Conservation (phyloP, 30 jellyfish, hydroid and myxozoan species). For the Aurelia sp. region DNA sequence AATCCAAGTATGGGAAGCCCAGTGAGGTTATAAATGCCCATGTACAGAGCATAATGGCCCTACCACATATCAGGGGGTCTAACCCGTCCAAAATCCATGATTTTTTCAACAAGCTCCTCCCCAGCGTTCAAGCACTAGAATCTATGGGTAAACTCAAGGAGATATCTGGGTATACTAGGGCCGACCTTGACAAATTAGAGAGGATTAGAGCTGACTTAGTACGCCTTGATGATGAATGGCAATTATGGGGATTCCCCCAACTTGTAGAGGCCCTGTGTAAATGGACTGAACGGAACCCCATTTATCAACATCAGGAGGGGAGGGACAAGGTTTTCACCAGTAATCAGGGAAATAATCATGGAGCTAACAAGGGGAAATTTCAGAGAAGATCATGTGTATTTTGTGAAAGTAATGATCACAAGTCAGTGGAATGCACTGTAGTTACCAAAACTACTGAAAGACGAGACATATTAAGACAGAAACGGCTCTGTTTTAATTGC, state of each 20-base stretch:
- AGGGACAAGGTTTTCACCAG: constrained; percentile 24
- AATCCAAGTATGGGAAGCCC: constrained; percentile 50
- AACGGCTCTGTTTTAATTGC: constrained; percentile 76
- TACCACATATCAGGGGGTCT: constrained; percentile 47
- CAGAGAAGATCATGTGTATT: constrained; percentile 30
- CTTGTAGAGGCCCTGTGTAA: constrained; percentile 52
- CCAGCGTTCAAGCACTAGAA: constrained; percentile 70
- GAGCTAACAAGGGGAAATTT: background rate
- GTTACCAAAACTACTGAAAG: constrained; percentile 31
- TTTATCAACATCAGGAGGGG: constrained; percentile 7
- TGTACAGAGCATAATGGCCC: constrained; percentile 25
- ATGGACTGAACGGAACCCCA: constrained; percentile 74
- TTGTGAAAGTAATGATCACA: constrained; percentile 33
- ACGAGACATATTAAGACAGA: constrained; percentile 44
- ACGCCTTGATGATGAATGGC: constrained; percentile 56
- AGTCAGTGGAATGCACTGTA: constrained; percentile 14
- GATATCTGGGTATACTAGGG: constrained; percentile 46
- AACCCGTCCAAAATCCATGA: constrained; percentile 39
- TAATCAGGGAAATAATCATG: background rate
- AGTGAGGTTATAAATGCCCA: constrained; percentile 57
- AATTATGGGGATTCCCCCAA: constrained; percentile 53
- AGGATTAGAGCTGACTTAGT: constrained; percentile 66
- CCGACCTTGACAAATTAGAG: constrained; percentile 67
- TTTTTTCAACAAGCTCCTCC: constrained; percentile 22
- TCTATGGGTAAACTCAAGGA: constrained; percentile 64